Evolutionary conservation across 2,113 vertebrate species (phyloP).

Genomic region (Pelecanoides urinatrix): DNA sequence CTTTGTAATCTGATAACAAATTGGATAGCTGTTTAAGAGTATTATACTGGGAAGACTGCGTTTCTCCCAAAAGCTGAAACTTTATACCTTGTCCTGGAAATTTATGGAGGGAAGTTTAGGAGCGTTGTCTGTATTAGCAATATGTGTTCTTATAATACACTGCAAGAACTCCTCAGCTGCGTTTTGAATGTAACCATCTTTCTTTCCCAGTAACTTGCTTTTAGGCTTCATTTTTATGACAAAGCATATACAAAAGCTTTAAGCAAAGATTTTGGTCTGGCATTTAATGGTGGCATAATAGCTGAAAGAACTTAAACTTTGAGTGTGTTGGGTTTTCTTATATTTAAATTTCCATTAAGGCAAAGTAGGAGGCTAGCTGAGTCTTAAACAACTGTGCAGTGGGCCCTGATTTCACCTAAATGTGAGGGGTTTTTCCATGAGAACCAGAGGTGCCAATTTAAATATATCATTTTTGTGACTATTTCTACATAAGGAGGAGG

Average conservation of each 20-base stretch:
- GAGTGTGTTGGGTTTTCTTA: neutral
- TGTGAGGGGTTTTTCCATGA: neutral
- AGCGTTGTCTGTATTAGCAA: rapidly evolving
- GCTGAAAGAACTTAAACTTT: neutral
- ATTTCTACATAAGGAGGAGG: neutral
- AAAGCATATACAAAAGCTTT: neutral
- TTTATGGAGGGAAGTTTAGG: rapidly evolving
- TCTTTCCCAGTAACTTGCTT: neutral
- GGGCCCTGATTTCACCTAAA: neutral
- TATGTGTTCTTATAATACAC: rapidly evolving
- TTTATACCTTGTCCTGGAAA: neutral
- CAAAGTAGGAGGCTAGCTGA: neutral
- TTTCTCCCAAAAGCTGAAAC: neutral
- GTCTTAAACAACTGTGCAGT: neutral
- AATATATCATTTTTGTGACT: neutral
- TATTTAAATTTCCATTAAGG: neutral
- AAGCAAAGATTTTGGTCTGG: neutral
- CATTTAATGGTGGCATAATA: neutral
- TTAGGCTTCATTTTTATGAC: neutral
- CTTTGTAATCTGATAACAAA: rapidly evolving
- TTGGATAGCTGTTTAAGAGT: neutral
- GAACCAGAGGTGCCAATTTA: neutral
- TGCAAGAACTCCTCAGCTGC: neutral
- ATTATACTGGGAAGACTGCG: rapidly evolving
- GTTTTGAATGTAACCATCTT: neutral